A percentile compares a stretch with the other conserved stretches of the same genome.
Conservation (phyloP, 2,888 invertebrate species). For the Leucania comma region DNA sequence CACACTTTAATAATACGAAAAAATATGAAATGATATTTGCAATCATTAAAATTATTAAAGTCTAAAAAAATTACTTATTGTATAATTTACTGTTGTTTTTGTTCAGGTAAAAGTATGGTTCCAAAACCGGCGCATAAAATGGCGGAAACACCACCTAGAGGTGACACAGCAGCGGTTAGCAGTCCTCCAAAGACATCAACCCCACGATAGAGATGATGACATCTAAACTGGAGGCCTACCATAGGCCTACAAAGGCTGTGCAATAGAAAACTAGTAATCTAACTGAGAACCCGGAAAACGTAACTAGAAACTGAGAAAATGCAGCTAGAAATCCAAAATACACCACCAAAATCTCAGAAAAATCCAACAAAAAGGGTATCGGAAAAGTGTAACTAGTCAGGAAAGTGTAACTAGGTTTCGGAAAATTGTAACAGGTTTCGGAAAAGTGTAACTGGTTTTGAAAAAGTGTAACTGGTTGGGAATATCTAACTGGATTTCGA, state of each 20-base stretch:
- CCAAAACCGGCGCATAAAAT: slow-evolving; percentile 98
- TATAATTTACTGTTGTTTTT: neutral
- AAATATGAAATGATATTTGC: too few relatives aligned
- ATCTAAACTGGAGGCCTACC: slow-evolving; percentile 58
- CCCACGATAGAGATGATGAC: slow-evolving; percentile 83
- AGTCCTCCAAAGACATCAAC: slow-evolving; percentile 85
- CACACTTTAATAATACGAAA: too few relatives aligned
- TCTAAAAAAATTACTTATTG: too few relatives aligned
- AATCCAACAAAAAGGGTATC: accelerated
- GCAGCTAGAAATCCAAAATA: neutral
- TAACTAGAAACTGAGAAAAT: neutral
- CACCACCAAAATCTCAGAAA: too few relatives aligned
- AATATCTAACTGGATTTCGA: too few relatives aligned
- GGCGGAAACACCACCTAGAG: slow-evolving; percentile 98
- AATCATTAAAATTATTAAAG: too few relatives aligned
- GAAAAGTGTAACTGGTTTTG: neutral
- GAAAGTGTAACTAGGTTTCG: neutral
- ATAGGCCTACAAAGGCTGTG: neutral
- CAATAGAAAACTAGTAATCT: neutral
- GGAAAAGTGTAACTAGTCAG: neutral
- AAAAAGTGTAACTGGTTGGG: neutral
- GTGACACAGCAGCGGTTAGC: slow-evolving; percentile 96
- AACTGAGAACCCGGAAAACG: too few relatives aligned
- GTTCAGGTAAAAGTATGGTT: slow-evolving; percentile 97
- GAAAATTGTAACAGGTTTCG: neutral